Evolutionary conservation across 2,113 vertebrate species (phyloP), one percentile per base, ranked within the genome.

Genomic region (Peromyscus californicus): DNA sequence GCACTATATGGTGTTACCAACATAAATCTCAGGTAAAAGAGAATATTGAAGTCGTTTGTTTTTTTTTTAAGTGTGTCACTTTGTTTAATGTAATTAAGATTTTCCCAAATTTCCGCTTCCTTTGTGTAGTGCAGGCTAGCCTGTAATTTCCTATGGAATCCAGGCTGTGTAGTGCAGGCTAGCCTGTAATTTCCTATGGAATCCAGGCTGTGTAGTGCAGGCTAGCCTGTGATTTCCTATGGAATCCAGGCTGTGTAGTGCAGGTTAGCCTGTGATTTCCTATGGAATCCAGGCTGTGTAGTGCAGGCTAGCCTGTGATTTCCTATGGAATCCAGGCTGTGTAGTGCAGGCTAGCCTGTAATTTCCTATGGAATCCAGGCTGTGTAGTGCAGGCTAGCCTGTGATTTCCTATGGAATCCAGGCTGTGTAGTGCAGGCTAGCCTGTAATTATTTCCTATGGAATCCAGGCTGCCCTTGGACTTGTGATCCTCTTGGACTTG

Each of bases 11-110:
- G 90, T 96, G 88, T 82, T 84, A 95, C 78, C 95, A 93, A 98
- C 84, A 97, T 97, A 72, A 96, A 75, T 96, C 94, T 97, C 72
- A 97, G 95, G 92, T 75, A 61, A 92, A 89, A 12, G 92, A 89
- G 93, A 96, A 96, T 67, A 86, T 83, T 95, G 93, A 97, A 96
- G 82, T 86, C 79, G 75, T 36, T 31, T 31, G 11, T 12, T 67
- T 26, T 29, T 36, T 39, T 39, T 5, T 29, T 39, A 87, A 74
- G 16, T 31, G 29, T 42, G 24, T 72, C 45, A 39, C 22, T 7
- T 59, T 89, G 39, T 63, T 90, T 63, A 36, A 36, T 45, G 22
- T 63, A 63, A 90, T n/a, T 21, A 78, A 42, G 39, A 36, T 4
- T 45, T 63, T 22, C 39, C 4, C 48, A 19, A 12, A 33, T 11